Evolutionary conservation across 2,113 vertebrate species (phyloP).

Genomic region (Cyprinodon variegatus): DNA sequence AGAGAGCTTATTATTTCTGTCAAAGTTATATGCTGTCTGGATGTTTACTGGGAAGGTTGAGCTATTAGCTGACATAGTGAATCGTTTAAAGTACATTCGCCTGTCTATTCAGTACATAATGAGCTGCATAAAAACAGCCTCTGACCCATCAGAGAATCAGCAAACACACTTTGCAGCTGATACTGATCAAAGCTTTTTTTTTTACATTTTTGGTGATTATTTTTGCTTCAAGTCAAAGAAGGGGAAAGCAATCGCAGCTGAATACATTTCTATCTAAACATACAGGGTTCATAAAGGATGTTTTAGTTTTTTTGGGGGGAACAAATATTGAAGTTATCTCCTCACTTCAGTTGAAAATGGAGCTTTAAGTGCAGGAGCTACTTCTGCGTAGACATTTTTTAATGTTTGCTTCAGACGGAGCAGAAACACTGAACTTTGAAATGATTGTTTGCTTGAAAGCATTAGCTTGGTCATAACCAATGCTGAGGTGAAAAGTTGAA

Average conservation of each 20-base stretch:
- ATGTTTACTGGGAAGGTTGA: background rate
- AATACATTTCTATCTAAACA: slow-evolving; percentile 2
- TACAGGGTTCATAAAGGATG: slow-evolving; percentile 15
- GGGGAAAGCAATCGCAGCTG: slow-evolving; percentile 5
- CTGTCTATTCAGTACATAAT: slow-evolving; percentile 9
- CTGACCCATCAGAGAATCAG: slow-evolving; percentile 25
- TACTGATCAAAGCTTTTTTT: background rate
- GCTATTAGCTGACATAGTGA: background rate
- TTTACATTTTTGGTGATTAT: slow-evolving; percentile 15
- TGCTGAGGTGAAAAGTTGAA: slow-evolving; percentile 27
- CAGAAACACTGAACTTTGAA: slow-evolving; percentile 53
- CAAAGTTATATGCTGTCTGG: background rate
- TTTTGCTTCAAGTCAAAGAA: slow-evolving; percentile 15
- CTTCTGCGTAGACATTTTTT: slow-evolving; percentile 35
- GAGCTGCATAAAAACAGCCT: slow-evolving; percentile 14
- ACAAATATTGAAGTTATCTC: slow-evolving; percentile 33
- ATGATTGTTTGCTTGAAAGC: slow-evolving; percentile 52
- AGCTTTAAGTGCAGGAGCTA: slow-evolving; percentile 36
- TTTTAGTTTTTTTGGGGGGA: slow-evolving; percentile 17
- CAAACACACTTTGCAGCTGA: slow-evolving; percentile 4
- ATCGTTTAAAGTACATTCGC: background rate
- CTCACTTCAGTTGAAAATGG: slow-evolving; percentile 44
- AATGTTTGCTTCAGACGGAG: slow-evolving; percentile 47
- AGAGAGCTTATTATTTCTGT: background rate
- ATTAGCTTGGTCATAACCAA: slow-evolving; percentile 42